These are phyloP conservation scores for Carcinoscorpius rotundicauda DNA, from an alignment of 1,140 invertebrate genomes.

Conservation along the genomic window DNA sequence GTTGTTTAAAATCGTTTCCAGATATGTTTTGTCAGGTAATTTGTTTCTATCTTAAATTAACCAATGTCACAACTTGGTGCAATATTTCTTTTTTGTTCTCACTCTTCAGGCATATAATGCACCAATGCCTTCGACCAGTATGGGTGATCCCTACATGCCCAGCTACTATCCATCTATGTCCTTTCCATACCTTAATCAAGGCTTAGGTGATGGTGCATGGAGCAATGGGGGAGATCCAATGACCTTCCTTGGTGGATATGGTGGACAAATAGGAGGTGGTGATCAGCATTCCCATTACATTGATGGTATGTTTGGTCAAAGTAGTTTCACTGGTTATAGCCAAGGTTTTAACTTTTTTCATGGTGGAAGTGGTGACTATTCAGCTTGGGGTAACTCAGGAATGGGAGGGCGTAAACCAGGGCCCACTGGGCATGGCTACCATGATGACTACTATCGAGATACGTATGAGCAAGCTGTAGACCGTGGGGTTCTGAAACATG, in stretches of 20 bases:
- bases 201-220: conserved; percentile 83
- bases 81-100: too few species aligned
- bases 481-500: conserved; percentile 25
- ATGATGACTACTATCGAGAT: conserved; percentile 62
- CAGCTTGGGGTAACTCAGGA: conserved; percentile 49
- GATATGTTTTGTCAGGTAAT: too few species aligned
- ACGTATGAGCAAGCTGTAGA: conserved; percentile 22
- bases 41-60: too few species aligned
- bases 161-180: conserved; percentile 49
- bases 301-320: conserved; percentile 61
- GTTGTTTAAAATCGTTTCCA: too few species aligned
- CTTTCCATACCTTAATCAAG: conserved; percentile 82
- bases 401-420: conserved; percentile 21
- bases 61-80: too few species aligned
- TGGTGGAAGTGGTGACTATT: conserved; percentile 63
- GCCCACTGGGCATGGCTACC: conserved; percentile 30
- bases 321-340: conserved; percentile 35
- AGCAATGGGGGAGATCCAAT: conserved; percentile 63
- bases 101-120: conserved; percentile 20
- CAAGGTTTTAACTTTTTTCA: conserved; percentile 69
- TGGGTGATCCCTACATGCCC: conserved; percentile 24
- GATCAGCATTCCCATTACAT: conserved; percentile 60
- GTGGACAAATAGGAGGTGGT: conserved; percentile 60
- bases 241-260: conserved; percentile 60
- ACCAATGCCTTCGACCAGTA: conserved; percentile 22